A percentile compares a stretch with the other conserved stretches of the same genome.
phyloP scores from a whole-genome alignment of 1,140 invertebrate genomes.

The Eumeta japonica region DNA sequence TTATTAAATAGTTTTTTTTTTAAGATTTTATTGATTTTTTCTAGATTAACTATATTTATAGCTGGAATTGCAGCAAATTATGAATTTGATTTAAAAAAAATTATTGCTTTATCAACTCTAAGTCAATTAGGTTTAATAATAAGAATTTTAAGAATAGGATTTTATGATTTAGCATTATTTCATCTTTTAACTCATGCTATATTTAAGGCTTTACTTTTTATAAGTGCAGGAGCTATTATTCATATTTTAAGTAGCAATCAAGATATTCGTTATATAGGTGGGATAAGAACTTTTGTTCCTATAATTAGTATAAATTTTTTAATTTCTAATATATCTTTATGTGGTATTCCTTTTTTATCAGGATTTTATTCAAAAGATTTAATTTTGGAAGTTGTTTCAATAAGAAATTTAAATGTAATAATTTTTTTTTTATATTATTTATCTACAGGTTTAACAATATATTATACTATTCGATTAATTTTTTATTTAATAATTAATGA shows the following conservation, averaged over 20 bases:
- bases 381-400: conserved; percentile 59
- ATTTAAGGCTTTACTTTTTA: conserved; percentile 25
- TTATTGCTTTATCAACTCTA: conserved; percentile 72
- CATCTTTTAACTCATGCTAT: conserved; percentile 40
- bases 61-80: conserved; percentile 60
- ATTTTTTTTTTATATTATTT: conserved; percentile 56
- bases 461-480: conserved; percentile 58
- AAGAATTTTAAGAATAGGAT: conserved; percentile 54
- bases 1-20: conserved; percentile 26
- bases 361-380: conserved; percentile 68
- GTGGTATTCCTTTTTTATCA: conserved; percentile 60
- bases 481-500: conserved; percentile 52
- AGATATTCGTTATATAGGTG: conserved; percentile 63
- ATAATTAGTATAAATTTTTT: conserved; percentile 20
- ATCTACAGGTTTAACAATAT: conserved; percentile 57
- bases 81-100: conserved; percentile 68
- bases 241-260: conserved; percentile 61
- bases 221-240: conserved; percentile 52
- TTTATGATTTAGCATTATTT: conserved; percentile 59
- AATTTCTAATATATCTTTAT: conserved; percentile 56
- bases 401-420: conserved; percentile 53
- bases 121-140: conserved; percentile 70
- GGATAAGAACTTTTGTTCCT: conserved; percentile 16
- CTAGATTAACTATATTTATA: conserved; percentile 62
- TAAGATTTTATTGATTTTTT: conserved; percentile 48